These are phyloP conservation scores for Metridium senile DNA, from an alignment of 92 coral and sea anemone species.

Conservation along the genomic window DNA sequence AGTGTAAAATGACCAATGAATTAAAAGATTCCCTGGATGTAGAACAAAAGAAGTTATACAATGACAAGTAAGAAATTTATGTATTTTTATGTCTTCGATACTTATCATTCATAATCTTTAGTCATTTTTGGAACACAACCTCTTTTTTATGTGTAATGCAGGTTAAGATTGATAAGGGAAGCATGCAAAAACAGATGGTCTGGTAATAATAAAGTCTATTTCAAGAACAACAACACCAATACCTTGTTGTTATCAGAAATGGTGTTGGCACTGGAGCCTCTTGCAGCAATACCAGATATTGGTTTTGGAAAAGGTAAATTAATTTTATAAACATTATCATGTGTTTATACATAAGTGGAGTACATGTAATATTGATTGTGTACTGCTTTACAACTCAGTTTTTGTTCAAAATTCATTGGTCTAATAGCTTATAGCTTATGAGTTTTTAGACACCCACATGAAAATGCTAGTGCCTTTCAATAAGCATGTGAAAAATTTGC, in stretches of 20 bases:
- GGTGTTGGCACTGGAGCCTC: conserved; percentile 33
- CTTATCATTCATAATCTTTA: background rate
- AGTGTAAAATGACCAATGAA: conserved; percentile 28
- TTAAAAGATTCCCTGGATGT: conserved; percentile 19
- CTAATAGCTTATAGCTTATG: background rate
- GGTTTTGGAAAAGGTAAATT: conserved; percentile 55
- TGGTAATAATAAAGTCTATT: conserved; percentile 49
- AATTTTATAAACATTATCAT: conserved; percentile 1
- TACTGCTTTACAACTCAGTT: background rate
- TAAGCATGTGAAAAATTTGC: background rate
- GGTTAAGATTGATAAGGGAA: conserved; percentile 20
- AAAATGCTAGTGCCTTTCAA: background rate
- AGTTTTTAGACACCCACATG: background rate
- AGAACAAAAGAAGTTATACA: conserved; percentile 25
- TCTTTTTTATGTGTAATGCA: conserved; percentile 9
- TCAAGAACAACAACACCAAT: conserved; percentile 35
- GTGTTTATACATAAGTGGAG: background rate
- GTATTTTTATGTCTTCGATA: background rate
- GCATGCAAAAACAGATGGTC: conserved; percentile 38
- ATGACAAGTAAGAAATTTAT: conserved; percentile 24
- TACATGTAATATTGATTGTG: background rate
- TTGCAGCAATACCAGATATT: conserved; percentile 42
- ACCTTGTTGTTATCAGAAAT: conserved; percentile 43
- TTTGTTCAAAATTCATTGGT: background rate
- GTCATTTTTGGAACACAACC: background rate